Conservation (phyloP, 2,113 vertebrate genomes). For the Bufo bufo region DNA sequence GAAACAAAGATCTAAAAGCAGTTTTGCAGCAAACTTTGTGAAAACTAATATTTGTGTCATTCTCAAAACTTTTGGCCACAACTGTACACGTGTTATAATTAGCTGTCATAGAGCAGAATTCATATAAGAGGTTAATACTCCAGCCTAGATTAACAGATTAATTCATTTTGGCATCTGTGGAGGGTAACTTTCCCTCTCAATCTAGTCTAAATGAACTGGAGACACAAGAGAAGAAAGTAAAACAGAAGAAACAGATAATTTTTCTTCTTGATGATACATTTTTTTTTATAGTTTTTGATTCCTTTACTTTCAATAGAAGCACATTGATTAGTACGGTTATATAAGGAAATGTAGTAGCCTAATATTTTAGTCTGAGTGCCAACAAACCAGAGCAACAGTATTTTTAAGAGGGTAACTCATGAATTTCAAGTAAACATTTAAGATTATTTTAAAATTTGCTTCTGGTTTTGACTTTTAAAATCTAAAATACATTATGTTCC, state of each 20-base stretch:
- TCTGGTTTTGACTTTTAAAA: slow-evolving; percentile 4
- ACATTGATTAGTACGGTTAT: background rate
- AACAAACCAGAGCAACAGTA: background rate
- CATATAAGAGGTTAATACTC: background rate
- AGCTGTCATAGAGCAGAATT: background rate
- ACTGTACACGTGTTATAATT: background rate
- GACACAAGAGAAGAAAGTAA: too few species aligned
- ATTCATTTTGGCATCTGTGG: too few species aligned
- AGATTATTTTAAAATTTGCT: background rate
- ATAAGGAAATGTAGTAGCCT: background rate
- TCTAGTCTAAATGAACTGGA: too few species aligned
- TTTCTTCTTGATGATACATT: background rate
- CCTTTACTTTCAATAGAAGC: background rate
- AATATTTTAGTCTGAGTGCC: background rate
- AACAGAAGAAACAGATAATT: too few species aligned
- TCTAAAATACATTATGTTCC: background rate
- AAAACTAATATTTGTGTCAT: too few species aligned
- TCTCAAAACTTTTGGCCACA: too few species aligned
- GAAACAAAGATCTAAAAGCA: too few species aligned
- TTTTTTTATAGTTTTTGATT: background rate
- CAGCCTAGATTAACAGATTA: too few species aligned
- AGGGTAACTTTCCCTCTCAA: too few species aligned
- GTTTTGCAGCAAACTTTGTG: too few species aligned
- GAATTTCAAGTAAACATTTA: background rate
- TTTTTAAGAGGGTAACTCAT: background rate